Conservation (phyloP, 30 jellyfish, hydroid and myxozoan species). For the Turritopsis dohrnii region DNA sequence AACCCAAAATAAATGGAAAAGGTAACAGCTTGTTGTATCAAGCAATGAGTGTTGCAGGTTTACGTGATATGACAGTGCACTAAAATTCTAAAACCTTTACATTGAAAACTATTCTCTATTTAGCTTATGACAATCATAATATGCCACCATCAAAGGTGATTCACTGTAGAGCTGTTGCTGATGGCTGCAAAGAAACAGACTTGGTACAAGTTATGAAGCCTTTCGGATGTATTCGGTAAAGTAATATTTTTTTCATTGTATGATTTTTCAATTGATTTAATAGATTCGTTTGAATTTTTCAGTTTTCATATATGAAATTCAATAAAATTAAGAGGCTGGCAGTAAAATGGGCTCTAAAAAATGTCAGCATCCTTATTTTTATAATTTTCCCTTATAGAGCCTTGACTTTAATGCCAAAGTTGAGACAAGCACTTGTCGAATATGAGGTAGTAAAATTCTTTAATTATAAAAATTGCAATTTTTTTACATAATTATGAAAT, state of each 20-base stretch:
- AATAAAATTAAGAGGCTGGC: no score
- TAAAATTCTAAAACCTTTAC: background rate
- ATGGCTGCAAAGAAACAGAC: conserved; percentile 98
- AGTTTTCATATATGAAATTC: no score
- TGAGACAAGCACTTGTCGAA: conserved; percentile 95
- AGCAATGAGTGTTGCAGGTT: conserved; percentile 9
- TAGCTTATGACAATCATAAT: conserved; percentile 79
- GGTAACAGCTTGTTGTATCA: background rate
- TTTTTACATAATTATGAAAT: background rate
- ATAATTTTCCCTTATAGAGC: conserved; percentile 63
- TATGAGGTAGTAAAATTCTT: conserved; percentile 55
- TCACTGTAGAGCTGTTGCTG: conserved; percentile 99
- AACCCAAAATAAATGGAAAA: conserved; percentile 15
- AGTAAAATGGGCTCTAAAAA: no score
- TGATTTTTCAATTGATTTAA: background rate
- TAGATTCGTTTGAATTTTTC: background rate
- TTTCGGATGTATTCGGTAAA: conserved; percentile 85
- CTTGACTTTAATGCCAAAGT: conserved; percentile 91
- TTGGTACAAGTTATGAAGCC: conserved; percentile 90
- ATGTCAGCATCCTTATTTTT: no score
- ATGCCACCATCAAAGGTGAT: conserved; percentile 97
- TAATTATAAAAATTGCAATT: background rate
- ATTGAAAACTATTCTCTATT: background rate
- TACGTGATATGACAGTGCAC: background rate
- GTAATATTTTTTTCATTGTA: no score